Evolutionary conservation across 2,888 invertebrate species (phyloP).

Genomic region (Melanostoma mellinum): DNA sequence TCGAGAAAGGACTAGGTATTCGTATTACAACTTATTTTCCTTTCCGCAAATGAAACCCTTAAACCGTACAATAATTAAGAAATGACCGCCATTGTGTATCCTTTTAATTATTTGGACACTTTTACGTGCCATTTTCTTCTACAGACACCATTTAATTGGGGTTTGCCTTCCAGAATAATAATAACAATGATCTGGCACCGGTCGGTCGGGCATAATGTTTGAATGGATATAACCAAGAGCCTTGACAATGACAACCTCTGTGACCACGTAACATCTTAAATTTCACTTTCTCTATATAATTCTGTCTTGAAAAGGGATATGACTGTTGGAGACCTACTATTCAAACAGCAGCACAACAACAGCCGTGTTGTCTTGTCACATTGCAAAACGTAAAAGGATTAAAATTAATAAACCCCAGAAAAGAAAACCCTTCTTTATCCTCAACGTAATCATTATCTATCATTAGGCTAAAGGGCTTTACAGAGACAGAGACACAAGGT

Average conservation of each 20-base stretch:
- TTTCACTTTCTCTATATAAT: conserved; percentile 41
- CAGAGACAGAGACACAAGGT: conserved; percentile 55
- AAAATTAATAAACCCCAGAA: conserved; percentile 49
- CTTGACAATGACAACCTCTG: conserved; percentile 31
- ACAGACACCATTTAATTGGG: conserved; percentile 55
- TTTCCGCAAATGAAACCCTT: conserved; percentile 47
- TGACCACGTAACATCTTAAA: conserved; percentile 51
- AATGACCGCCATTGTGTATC: conserved; percentile 64
- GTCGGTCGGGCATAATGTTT: neutral
- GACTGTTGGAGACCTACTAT: neutral
- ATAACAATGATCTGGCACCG: conserved; percentile 23
- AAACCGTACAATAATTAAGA: conserved; percentile 65
- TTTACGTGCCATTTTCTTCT: conserved; percentile 59
- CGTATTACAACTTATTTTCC: conserved; percentile 33
- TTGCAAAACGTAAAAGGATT: conserved; percentile 45
- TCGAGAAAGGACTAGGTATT: neutral
- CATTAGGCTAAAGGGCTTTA: conserved; percentile 44
- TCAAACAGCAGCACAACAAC: neutral
- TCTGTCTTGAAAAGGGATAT: conserved; percentile 10
- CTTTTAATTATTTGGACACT: conserved; percentile 67
- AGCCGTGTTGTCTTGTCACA: conserved; percentile 15
- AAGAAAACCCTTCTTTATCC: conserved; percentile 49
- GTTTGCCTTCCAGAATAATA: conserved; percentile 49
- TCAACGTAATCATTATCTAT: conserved; percentile 58
- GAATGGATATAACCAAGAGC: neutral